Conservation (phyloP, 2,797 vertebrate genomes). For the Strix occidentalis region DNA sequence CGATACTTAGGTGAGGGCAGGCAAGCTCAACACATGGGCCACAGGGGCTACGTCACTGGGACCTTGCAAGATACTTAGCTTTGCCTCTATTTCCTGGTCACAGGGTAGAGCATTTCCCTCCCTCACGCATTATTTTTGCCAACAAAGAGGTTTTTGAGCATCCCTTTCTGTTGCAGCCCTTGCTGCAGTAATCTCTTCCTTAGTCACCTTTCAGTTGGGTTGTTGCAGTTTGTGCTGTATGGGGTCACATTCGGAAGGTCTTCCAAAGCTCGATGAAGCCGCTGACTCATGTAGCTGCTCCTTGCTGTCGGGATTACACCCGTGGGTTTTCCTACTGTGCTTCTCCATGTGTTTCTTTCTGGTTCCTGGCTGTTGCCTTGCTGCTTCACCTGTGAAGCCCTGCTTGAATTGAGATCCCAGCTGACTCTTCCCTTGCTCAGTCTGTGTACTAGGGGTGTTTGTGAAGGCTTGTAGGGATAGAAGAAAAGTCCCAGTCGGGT, state of each 20-base stretch:
- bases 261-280: not conserved
- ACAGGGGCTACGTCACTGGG: not conserved
- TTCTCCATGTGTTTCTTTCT: not conserved
- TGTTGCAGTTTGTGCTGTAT: not conserved
- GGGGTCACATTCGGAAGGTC: not conserved
- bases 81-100: not conserved
- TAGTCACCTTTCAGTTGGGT: not conserved
- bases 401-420: not conserved
- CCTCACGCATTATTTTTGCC: not conserved
- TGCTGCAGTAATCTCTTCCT: not conserved
- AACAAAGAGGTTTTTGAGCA: not conserved
- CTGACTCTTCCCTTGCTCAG: not conserved
- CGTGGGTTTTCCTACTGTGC: not conserved
- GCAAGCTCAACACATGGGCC: not conserved
- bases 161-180: not conserved
- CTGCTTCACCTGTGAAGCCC: not conserved
- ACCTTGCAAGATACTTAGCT: not conserved
- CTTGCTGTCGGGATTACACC: not conserved
- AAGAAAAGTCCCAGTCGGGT: not conserved
- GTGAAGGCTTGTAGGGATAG: not conserved
- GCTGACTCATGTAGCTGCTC: rapidly evolving
- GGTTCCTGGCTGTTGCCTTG: not conserved
- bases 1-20: not conserved
- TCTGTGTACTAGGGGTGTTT: not conserved
- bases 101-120: not conserved